phyloP scores from a whole-genome alignment of 1,140 invertebrate species.

The Micrasema minimum region DNA sequence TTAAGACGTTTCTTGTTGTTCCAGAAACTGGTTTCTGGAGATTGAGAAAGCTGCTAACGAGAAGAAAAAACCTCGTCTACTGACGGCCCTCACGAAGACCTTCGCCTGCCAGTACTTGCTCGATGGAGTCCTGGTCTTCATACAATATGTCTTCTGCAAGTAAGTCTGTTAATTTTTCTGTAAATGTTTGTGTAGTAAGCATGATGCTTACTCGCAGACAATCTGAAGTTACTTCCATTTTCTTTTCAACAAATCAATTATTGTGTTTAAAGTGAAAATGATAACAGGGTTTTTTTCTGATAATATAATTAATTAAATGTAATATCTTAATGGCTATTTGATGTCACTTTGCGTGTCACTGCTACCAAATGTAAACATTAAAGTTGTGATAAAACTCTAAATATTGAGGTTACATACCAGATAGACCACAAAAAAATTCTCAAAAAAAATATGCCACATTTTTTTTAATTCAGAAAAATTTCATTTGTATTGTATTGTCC shows the following conservation, averaged over 20 bases:
- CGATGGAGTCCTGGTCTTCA: constrained; percentile 59
- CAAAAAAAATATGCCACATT: too few relatives aligned
- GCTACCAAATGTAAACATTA: too few relatives aligned
- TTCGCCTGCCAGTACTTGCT: constrained; percentile 63
- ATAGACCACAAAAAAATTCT: too few relatives aligned
- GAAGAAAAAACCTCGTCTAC: constrained; percentile 60
- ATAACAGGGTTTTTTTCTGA: background rate
- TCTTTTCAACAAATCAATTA: background rate
- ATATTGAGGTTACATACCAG: too few relatives aligned
- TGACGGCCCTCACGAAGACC: constrained; percentile 60
- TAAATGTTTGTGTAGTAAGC: background rate
- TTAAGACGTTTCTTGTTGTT: constrained; percentile 40
- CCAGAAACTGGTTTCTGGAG: constrained; percentile 63
- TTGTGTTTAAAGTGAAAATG: background rate
- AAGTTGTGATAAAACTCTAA: too few relatives aligned
- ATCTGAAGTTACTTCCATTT: background rate
- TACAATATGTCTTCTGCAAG: constrained; percentile 57
- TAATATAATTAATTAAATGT: background rate
- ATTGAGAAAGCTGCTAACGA: constrained; percentile 58
- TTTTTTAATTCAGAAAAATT: too few relatives aligned
- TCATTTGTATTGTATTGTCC: too few relatives aligned
- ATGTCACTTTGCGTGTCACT: too few relatives aligned
- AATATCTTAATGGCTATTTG: too few relatives aligned
- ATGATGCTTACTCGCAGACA: background rate
- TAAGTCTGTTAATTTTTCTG: too few relatives aligned